Evolutionary conservation across 30 jellyfish, hydroid and myxozoan genomes (phyloP), one percentile per base, ranked within the genome.

Genomic region (Catostylus mosaicus): DNA sequence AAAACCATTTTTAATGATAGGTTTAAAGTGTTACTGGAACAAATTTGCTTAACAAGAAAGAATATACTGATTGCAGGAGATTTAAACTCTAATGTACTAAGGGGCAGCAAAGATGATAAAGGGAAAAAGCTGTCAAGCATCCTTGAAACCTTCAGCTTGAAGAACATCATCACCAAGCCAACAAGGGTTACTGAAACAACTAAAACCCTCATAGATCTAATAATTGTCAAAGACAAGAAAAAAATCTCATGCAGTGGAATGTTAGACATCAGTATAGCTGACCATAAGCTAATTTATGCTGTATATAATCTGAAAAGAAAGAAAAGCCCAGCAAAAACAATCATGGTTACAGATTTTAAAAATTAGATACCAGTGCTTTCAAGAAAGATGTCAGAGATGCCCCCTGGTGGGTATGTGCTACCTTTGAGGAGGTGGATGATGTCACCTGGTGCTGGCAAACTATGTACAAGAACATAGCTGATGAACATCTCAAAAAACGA

Each of bases 401-500:
- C 27, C 94, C 94, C 8, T 69, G 88, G 94, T 47, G 72, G 72
- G 75, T 84, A 46, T 51, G 68, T 73, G 32, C 74, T 7, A 56
- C 78, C 24, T 69, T 81, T 52, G 67, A 82, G 27, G 87, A 82
- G 40, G 66, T 82, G 22, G 88, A 84, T 63, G 88, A 71, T 61
- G 30, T 62, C 35, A 45, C 74, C 24, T 84, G 88, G 81, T 79
- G 80, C 81, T 84, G 94, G 94, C 73, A 78, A 63, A 52, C 67
- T 35, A 83, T 87, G 75, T 87, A 47, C 34, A 72, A 87, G 60
- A 57, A 54, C 64, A 48, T 70, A 30, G 81, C 50, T 48, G 82
- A 77, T 23, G 92, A 87, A 23, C 96, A 87, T 56, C 52, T 87
- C 66, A 77, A 87, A 66, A 40, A 46, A 70, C 67, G 88, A 75